These are phyloP conservation scores for Microctenopoma lineatum DNA, from an alignment of 2,797 vertebrate genomes.

Conservation along the genomic window DNA sequence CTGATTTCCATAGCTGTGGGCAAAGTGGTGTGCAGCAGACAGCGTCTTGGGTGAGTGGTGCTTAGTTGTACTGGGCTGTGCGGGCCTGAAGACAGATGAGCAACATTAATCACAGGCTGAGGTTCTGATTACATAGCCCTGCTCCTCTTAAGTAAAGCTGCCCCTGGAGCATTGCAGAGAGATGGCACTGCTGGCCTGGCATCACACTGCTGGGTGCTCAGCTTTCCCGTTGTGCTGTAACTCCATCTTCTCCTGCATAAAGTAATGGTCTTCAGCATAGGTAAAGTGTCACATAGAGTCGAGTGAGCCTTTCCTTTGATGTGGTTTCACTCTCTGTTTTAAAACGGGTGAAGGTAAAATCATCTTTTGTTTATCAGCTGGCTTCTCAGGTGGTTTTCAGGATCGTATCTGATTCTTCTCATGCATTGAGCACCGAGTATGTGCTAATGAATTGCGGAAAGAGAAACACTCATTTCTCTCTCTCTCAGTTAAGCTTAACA, in stretches of 20 bases:
- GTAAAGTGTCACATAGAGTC: conserved; percentile 29
- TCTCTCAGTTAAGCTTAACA: background rate
- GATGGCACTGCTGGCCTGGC: conserved; percentile 62
- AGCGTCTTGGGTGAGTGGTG: conserved; percentile 72
- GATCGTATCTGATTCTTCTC: background rate
- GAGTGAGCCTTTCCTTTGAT: background rate
- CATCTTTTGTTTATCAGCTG: background rate
- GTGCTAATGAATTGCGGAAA: background rate
- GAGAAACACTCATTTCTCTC: background rate
- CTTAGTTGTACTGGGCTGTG: conserved; percentile 66
- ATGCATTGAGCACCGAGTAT: background rate
- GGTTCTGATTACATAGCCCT: conserved; percentile 80
- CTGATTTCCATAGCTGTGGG: conserved; percentile 76
- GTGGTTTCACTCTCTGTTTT: background rate
- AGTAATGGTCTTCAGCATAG: conserved; percentile 27
- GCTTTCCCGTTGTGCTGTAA: conserved; percentile 46
- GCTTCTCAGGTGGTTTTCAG: background rate
- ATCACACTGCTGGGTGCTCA: conserved; percentile 54
- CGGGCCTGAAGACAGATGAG: conserved; percentile 78
- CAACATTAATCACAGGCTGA: conserved; percentile 82
- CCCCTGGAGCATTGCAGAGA: conserved; percentile 68
- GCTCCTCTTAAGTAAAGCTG: conserved; percentile 81
- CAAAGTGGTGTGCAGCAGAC: conserved; percentile 67
- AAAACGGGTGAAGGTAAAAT: conserved; percentile 6
- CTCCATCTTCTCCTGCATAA: conserved; percentile 32